Percentiles rank a stretch among this genome's conserved stretches.
Evolutionary conservation across 2,113 vertebrate species (phyloP).

Genomic region (Bombycilla garrulus): DNA sequence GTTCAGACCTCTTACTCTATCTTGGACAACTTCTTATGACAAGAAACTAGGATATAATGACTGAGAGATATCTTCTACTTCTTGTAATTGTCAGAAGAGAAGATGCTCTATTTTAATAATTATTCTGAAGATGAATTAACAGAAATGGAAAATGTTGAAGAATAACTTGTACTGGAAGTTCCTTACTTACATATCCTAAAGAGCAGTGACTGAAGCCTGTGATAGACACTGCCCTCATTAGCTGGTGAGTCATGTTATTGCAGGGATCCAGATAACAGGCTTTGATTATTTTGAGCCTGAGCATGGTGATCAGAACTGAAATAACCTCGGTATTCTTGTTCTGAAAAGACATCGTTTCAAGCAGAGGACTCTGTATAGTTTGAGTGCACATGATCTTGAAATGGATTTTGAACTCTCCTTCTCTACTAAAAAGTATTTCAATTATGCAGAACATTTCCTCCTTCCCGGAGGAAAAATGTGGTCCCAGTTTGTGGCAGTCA

Average conservation of each 20-base stretch:
- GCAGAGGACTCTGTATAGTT: neutral
- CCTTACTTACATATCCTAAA: slow-evolving; percentile 31
- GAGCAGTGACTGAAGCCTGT: slow-evolving; percentile 2
- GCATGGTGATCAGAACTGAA: slow-evolving; percentile 4
- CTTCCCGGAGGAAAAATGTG: neutral
- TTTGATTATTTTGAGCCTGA: slow-evolving; percentile 39
- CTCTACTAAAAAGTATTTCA: neutral
- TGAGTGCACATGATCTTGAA: neutral
- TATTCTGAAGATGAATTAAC: neutral
- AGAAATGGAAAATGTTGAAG: neutral
- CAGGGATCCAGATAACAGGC: slow-evolving; percentile 23
- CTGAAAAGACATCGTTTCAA: neutral
- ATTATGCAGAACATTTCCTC: neutral
- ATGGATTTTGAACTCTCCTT: neutral
- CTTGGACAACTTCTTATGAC: neutral
- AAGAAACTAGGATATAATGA: neutral
- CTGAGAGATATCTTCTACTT: neutral
- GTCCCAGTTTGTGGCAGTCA: neutral
- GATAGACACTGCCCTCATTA: slow-evolving; percentile 42
- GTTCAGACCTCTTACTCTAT: neutral
- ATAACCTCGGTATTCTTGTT: neutral
- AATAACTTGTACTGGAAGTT: neutral
- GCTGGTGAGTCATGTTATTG: slow-evolving; percentile 51
- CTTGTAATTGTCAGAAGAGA: neutral
- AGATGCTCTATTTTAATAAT: neutral